Conservation (phyloP, 1,140 invertebrate species). For the Colletes gigas region DNA sequence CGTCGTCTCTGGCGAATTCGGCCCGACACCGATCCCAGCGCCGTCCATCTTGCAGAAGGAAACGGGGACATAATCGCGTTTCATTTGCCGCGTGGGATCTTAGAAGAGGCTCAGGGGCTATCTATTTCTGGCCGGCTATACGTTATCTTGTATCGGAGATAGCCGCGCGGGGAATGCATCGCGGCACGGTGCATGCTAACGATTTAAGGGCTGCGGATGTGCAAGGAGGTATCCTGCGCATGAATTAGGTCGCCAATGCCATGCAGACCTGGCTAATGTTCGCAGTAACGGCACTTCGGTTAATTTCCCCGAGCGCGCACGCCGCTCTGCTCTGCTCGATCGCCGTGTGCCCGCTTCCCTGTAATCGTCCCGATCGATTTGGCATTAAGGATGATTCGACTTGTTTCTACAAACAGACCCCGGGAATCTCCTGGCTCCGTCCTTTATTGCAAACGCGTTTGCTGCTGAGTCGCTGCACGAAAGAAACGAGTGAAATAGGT, state of each 20-base stretch:
- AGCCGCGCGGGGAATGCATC: slow-evolving; percentile 48
- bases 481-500: too few species aligned
- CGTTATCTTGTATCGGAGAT: slow-evolving; percentile 56
- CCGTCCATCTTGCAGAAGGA: slow-evolving; percentile 24
- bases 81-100: slow-evolving; percentile 49
- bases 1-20: slow-evolving; percentile 18
- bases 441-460: too few species aligned
- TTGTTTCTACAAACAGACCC: too few species aligned
- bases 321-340: neutral
- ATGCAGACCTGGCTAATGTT: slow-evolving; percentile 44
- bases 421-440: too few species aligned
- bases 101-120: slow-evolving; percentile 39
- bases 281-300: slow-evolving; percentile 43
- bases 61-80: slow-evolving; percentile 48
- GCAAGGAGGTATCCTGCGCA: slow-evolving; percentile 41
- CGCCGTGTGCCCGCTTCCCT: too few species aligned
- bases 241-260: slow-evolving; percentile 52
- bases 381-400: too few species aligned
- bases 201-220: slow-evolving; percentile 52
- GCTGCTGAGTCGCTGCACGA: too few species aligned
- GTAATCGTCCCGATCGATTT: too few species aligned
- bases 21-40: neutral
- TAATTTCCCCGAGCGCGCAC: slow-evolving; percentile 51
- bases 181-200: slow-evolving; percentile 35
- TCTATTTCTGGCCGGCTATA: slow-evolving; percentile 40